Base-by-base conservation (phyloP, 2,113 vertebrate genomes). In the Mola mola region DNA sequence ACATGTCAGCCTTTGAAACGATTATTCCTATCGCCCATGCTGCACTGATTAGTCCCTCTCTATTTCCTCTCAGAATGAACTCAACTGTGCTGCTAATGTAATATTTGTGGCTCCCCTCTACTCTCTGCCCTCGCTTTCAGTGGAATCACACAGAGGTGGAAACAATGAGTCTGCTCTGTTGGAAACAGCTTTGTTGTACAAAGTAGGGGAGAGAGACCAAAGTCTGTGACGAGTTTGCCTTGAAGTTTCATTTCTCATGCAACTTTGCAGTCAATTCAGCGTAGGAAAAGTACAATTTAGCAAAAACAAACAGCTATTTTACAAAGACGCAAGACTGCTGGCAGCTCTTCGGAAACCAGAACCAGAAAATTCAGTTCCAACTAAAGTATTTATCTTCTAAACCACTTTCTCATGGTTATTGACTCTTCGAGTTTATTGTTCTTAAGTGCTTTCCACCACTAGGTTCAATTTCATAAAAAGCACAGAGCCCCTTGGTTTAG, bases 301-400 rank as follows among this genome's bases (percentile, higher is more conserved):
- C 9, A 56, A 49, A 72, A 72, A 74, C 44, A 75, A 83, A 83
- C 10, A 34, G 47, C 28, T 25, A 38, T 82, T 67, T 63, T 38
- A 51, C 28, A 46, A 25, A 34, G 26, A 37, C n/a, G n/a, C 7
- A 4, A 17, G 12, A 36, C 41, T 41, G 20, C 20, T 52, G 25
- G 40, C 34, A 46, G 47, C 20, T 19, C 3, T 25, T 44, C 40
- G 10, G 5, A 52, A 21, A 17, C 36, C 15, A 15, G 4, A 31
- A 43, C 6, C 12, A 36, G 31, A 51, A 57, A 66, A 33, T 19
- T 25, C 31, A n/a, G 6, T 16, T 59, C 51, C 11, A 38, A 4
- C 38, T 19, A 3, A 57, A 40, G 22, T 8, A 41, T 24, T 56
- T 42, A 1, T n/a, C 17, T 31, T n/a, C 17, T 31, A 1, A 42